phyloP scores from a whole-genome alignment of 2,113 vertebrate genomes.

The Macrotis lagotis region DNA sequence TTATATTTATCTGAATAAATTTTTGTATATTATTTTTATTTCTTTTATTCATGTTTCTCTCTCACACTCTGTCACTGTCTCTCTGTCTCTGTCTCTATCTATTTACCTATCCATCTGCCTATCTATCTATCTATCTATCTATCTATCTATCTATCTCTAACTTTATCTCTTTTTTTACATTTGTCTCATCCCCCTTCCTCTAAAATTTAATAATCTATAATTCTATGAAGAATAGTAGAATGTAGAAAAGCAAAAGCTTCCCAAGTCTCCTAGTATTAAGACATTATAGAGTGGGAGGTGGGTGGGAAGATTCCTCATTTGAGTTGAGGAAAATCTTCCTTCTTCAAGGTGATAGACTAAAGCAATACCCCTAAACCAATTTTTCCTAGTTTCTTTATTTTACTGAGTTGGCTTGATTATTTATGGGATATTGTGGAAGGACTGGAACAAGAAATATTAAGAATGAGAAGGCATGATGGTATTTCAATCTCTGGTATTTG shows the following conservation, averaged over 20 bases:
- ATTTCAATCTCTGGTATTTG: too few species aligned
- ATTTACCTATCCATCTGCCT: too few species aligned
- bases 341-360: neutral
- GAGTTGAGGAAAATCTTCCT: neutral
- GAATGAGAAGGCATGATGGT: too few species aligned
- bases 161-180: neutral
- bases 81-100: too few species aligned
- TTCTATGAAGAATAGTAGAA: neutral
- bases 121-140: rapidly evolving
- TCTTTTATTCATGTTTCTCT: neutral
- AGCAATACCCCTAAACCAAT: neutral
- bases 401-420: too few species aligned
- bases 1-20: neutral
- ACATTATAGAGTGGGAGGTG: neutral
- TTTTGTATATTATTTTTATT: neutral
- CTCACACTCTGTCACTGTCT: too few species aligned
- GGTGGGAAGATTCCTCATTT: neutral
- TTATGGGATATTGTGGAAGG: too few species aligned
- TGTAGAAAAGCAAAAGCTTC: neutral
- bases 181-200: neutral
- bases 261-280: neutral
- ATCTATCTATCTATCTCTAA: neutral
- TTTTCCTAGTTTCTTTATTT: neutral
- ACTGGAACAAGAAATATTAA: too few species aligned
- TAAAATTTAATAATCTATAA: neutral